phyloP scores from a whole-genome alignment of 2,113 vertebrate species.

The western clawed frog (Xenopus tropicalis) region UCB_Xtro_10.0 CM004443.2:200534001-200534500 shows the following conservation, averaged over 20 bases:
- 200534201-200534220: constrained; percentile 26
- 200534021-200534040: neutral
- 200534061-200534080: neutral
- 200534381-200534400: neutral
- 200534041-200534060: too few relatives aligned
- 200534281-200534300: constrained; percentile 48
- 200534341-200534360: constrained; percentile 47
- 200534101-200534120: constrained; percentile 9
- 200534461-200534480: too few relatives aligned
- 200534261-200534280: constrained; percentile 53
- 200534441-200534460: too few relatives aligned
- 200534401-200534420: neutral
- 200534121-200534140: neutral
- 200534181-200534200: constrained; percentile 53
- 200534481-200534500: constrained; percentile 35
- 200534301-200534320: constrained; percentile 38
- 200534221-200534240: constrained; percentile 49
- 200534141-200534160: neutral
- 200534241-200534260: constrained; percentile 50
- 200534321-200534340: constrained; percentile 50
- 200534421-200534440: too few relatives aligned
- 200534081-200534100: constrained; percentile 6
- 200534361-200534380: constrained; percentile 46
- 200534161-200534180: constrained; percentile 54
- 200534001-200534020: constrained; percentile 7